These are phyloP conservation scores for Natator depressus DNA, from an alignment of 2,113 vertebrate species.

Conservation along the genomic window DNA sequence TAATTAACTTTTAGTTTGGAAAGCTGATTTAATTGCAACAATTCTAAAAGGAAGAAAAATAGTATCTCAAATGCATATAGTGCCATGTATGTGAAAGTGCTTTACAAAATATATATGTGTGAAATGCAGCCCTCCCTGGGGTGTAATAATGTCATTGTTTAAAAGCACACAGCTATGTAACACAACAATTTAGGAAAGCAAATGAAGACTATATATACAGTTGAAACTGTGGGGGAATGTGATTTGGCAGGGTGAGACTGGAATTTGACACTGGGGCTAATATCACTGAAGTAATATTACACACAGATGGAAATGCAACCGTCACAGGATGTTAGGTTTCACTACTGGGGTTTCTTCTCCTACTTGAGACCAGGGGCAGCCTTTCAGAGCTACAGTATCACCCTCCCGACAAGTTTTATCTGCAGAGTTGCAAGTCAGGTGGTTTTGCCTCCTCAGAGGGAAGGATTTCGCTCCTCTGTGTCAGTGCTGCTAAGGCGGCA, in stretches of 20 bases:
- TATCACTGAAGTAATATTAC: neutral
- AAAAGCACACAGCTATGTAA: neutral
- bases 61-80: neutral
- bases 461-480: neutral
- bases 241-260: neutral
- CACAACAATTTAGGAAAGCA: neutral
- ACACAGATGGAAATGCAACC: neutral
- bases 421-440: neutral
- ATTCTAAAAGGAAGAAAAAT: neutral
- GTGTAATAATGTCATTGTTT: neutral
- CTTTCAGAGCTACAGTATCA: neutral
- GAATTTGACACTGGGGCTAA: neutral
- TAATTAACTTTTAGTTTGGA: neutral
- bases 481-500: neutral
- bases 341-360: neutral
- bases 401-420: neutral
- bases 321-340: neutral
- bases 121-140: neutral
- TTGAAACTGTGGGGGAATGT: neutral
- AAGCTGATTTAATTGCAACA: neutral
- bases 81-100: neutral
- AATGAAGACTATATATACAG: rapidly evolving
- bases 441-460: neutral
- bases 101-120: neutral
- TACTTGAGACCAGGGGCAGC: neutral